Percentiles rank a stretch among this genome's conserved stretches.
Conservation (phyloP, 2,113 vertebrate species). For the Pycnonotus jocosus region DNA sequence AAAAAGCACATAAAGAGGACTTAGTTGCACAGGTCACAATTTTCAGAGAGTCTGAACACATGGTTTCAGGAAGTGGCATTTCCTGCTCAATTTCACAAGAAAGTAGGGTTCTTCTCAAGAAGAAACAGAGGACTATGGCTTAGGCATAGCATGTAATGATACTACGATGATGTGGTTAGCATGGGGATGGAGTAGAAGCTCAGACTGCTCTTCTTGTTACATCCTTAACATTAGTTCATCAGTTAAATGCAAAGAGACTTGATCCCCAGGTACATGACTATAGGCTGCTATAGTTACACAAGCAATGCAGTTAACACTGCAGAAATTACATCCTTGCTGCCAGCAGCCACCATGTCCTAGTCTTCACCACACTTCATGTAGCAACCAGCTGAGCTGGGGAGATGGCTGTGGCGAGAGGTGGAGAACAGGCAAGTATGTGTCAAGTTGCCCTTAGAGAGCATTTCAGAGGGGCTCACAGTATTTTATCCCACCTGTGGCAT, state of each 20-base stretch:
- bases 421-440: not conserved
- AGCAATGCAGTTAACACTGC: not conserved
- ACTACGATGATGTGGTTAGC: not conserved
- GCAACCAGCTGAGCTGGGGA: not conserved
- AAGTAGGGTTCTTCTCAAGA: not conserved
- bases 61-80: not conserved
- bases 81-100: not conserved
- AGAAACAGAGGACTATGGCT: not conserved
- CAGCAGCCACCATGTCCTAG: not conserved
- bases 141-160: not conserved
- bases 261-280: not conserved
- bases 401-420: fast-evolving
- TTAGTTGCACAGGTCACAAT: not conserved
- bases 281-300: not conserved
- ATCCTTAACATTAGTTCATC: not conserved
- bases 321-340: not conserved
- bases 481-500: not conserved
- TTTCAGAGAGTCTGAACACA: not conserved
- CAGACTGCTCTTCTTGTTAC: not conserved
- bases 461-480: not conserved
- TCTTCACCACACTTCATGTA: fast-evolving
- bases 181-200: not conserved
- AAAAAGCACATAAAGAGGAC: not conserved
- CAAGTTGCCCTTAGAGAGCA: not conserved
- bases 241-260: not conserved